These are phyloP conservation scores for Galeruca laticollis DNA, from an alignment of 2,888 invertebrate genomes.

Conservation along the genomic window DNA sequence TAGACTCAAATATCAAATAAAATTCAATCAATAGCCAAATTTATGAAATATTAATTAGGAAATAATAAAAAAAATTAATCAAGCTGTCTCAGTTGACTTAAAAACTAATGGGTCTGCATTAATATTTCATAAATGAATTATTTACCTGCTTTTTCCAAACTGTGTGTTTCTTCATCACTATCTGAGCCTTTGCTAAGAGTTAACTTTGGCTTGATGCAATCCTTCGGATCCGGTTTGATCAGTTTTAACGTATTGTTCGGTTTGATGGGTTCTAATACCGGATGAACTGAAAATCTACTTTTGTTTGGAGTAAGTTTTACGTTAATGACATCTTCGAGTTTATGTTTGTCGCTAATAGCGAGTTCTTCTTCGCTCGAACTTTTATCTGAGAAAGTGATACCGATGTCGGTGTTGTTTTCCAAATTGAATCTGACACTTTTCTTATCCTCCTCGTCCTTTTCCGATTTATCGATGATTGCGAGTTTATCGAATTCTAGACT, in stretches of 20 bases:
- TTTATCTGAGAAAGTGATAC: slow-evolving; percentile 64
- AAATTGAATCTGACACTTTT: slow-evolving; percentile 81
- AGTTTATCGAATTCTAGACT: slow-evolving; percentile 60
- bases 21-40: too few relatives aligned
- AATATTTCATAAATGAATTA: neutral
- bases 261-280: slow-evolving; percentile 53
- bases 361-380: slow-evolving; percentile 60
- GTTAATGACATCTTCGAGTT: slow-evolving; percentile 56
- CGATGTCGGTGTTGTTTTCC: slow-evolving; percentile 66
- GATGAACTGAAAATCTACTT: slow-evolving; percentile 59
- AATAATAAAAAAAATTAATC: too few relatives aligned
- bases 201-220: slow-evolving; percentile 72
- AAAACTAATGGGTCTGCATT: neutral
- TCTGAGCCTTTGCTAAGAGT: slow-evolving; percentile 68
- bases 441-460: slow-evolving; percentile 77
- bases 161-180: slow-evolving; percentile 69
- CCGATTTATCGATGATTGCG: slow-evolving; percentile 57
- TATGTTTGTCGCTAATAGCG: slow-evolving; percentile 50
- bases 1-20: too few relatives aligned
- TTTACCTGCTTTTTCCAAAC: slow-evolving; percentile 53
- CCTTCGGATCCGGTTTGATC: slow-evolving; percentile 71
- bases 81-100: too few relatives aligned
- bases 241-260: slow-evolving; percentile 63
- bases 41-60: too few relatives aligned
- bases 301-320: slow-evolving; percentile 56